Conservation (phyloP, 2,797 vertebrate species). For the Macropus fuliginosus region DNA sequence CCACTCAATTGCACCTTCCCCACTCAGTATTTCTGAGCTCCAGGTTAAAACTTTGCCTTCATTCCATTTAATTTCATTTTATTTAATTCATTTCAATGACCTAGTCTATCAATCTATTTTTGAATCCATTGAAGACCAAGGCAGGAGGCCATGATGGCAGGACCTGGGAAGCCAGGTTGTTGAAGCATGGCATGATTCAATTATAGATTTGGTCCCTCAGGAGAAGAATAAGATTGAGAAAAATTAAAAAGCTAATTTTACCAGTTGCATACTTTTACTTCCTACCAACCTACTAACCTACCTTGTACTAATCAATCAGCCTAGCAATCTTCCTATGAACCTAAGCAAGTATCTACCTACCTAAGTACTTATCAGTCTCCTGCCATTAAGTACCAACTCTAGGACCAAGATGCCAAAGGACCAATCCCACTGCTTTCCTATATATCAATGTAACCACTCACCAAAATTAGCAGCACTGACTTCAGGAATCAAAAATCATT, state of each 20-base stretch:
- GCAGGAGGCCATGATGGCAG: not conserved
- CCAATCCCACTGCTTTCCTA: not conserved
- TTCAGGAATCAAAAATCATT: not conserved
- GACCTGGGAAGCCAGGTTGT: not conserved
- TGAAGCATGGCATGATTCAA: not conserved
- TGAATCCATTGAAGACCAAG: not conserved
- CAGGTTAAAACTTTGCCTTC: not conserved
- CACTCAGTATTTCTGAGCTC: not conserved
- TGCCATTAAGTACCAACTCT: not conserved
- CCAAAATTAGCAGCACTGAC: not conserved
- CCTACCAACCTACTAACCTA: not conserved
- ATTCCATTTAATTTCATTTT: not conserved
- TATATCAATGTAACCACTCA: not conserved
- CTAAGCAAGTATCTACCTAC: not conserved
- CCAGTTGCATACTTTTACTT: not conserved
- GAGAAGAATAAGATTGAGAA: not conserved
- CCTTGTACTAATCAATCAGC: not conserved
- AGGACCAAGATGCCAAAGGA: not conserved
- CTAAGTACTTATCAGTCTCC: not conserved
- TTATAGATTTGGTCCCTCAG: not conserved
- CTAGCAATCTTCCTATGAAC: not conserved
- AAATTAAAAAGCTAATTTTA: not conserved
- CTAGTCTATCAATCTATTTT: not conserved
- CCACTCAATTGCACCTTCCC: no score
- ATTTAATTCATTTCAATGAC: not conserved